Conservation (phyloP, 53 echinoderm and acorn worm genomes). For the Crossaster papposus region DNA sequence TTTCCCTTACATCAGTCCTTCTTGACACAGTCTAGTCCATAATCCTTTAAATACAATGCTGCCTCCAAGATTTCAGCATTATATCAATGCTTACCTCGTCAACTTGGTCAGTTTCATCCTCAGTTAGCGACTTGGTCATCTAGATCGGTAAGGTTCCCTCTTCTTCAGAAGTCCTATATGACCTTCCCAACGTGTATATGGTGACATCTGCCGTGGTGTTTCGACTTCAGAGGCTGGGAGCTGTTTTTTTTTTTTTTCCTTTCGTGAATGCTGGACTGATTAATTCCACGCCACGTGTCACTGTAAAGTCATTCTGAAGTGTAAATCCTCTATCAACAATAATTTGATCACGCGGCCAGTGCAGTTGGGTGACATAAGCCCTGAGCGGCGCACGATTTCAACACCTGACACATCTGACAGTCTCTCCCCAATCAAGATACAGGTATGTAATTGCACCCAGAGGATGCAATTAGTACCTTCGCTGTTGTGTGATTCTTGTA, state of each 20-base stretch:
- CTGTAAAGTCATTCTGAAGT: conserved; percentile 53
- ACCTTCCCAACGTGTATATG: conserved; percentile 65
- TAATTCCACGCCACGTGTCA: conserved; percentile 40
- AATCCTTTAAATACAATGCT: conserved; percentile 64
- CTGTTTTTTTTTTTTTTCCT: conserved; percentile 59
- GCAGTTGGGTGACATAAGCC: conserved; percentile 38
- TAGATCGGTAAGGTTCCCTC: conserved; percentile 51
- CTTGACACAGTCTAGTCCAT: no score
- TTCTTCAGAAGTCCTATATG: conserved; percentile 65
- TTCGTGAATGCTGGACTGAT: conserved; percentile 55
- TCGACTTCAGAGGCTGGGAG: conserved; percentile 62
- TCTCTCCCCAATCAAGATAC: conserved; percentile 55
- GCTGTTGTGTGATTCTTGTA: conserved; percentile 64
- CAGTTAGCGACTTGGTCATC: conserved; percentile 61
- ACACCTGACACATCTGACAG: conserved; percentile 61
- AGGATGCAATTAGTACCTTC: conserved; percentile 65
- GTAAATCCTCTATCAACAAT: conserved; percentile 59
- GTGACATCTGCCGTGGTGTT: conserved; percentile 45
- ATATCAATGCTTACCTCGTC: conserved; percentile 51
- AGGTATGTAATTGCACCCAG: conserved; percentile 53
- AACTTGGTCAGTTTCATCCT: conserved; percentile 33
- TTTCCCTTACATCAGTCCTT: no score
- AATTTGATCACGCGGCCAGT: conserved; percentile 64
- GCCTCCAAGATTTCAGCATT: conserved; percentile 59
- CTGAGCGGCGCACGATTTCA: conserved; percentile 48